Evolutionary conservation across 2,888 invertebrate genomes (phyloP), one percentile per base, ranked within the genome.

Genomic region (Ceraclea dissimilis): DNA sequence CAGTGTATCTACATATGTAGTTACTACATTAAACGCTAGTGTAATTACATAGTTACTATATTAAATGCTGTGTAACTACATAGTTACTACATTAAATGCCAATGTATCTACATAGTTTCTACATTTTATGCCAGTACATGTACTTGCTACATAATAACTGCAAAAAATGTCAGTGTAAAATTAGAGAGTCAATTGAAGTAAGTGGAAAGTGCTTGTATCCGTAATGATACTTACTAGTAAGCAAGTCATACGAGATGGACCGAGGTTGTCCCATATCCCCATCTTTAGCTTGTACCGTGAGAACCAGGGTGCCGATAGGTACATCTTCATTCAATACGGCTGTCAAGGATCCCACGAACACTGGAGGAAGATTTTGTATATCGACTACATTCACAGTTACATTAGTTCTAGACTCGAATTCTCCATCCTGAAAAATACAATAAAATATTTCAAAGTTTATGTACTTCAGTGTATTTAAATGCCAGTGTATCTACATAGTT

Each of bases 291-390:
- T 84, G 84, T 10, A 92, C 78, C 0, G 84, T 86, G 71, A 93
- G 81, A 1, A 90, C 88, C 44, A 88, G 71, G 0, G 89, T 87
- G 11, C 91, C 92, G 39, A 93, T 90, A 0, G 88, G 84, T 55
- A 87, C 89, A 66, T 92, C 89, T 69, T 93, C 93, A 20, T 81
- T 78, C 31, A 93, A 80, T 20, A 91, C 84, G 0, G 88, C 88
- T 13, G 86, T 85, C 54, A 92, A 75, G 0, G 90, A 83, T 1
- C 90, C 90, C 49, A 84, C 82, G 73, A 93, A 93, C 54, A 86
- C 81, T 0, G 93, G 93, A 0, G 93, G 90, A 1, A 85, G 86
- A 70, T 93, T 91, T 74, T 93, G 93, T 1, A 93, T 85, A 67
- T 93, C 93, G 59, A 83, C 80, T 1, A 94, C 86, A 62, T 86